Conservation (phyloP, 2,888 invertebrate genomes). For the Crepidodera aurea region DNA sequence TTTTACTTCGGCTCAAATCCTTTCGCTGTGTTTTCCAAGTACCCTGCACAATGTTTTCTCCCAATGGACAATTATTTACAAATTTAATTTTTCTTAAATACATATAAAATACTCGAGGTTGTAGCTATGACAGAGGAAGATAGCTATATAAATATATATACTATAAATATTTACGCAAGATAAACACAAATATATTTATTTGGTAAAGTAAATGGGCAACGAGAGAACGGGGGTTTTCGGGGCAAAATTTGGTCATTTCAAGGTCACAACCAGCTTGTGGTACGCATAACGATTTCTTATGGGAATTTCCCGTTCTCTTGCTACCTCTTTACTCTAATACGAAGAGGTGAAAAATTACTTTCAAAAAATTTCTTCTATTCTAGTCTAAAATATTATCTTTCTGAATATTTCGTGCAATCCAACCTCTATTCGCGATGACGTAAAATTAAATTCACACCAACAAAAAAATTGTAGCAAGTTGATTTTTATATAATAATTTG, state of each 20-base stretch:
- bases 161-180: conserved; percentile 20
- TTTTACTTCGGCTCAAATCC: conserved; percentile 5
- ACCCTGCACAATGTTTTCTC: neutral
- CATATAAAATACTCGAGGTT: conserved; percentile 25
- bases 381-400: conserved; percentile 29
- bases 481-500: too few relatives aligned
- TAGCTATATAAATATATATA: conserved; percentile 26
- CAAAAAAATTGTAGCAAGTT: too few relatives aligned
- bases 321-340: too few relatives aligned
- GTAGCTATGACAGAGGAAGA: conserved; percentile 21
- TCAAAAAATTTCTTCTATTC: conserved; percentile 28
- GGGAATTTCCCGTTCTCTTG: too few relatives aligned
- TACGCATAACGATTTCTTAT: too few relatives aligned
- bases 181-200: conserved; percentile 34
- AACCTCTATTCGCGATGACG: neutral
- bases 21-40: neutral
- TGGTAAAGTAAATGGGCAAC: too few relatives aligned
- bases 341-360: conserved; percentile 14
- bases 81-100: conserved; percentile 11
- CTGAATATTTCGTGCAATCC: conserved; percentile 1
- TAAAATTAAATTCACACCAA: neutral
- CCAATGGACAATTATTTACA: conserved; percentile 1
- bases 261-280: too few relatives aligned
- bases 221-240: too few relatives aligned
- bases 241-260: too few relatives aligned